Percentiles rank a stretch among this genome's conserved stretches.
phyloP scores from a whole-genome alignment of 2,888 invertebrate species.

The Leucoptera coffeella region DNA sequence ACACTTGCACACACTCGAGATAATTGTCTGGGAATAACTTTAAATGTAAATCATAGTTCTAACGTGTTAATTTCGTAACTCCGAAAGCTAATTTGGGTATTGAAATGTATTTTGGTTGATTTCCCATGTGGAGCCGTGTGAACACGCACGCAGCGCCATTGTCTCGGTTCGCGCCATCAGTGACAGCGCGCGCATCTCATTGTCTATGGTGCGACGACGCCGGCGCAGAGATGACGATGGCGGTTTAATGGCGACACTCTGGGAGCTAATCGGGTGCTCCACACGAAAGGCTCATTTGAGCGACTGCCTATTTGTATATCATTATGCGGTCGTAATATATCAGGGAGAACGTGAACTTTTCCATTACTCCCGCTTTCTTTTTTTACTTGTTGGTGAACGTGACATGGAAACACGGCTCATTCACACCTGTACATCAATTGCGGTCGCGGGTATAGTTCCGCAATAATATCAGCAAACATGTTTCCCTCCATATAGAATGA shows the following conservation, averaged over 20 bases:
- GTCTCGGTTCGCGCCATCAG: slow-evolving; percentile 24
- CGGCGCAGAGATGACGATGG: slow-evolving; percentile 13
- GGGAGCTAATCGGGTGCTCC: too few relatives aligned
- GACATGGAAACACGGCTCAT: too few relatives aligned
- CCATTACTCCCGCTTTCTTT: too few relatives aligned
- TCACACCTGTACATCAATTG: too few relatives aligned
- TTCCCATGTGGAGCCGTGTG: slow-evolving; percentile 35
- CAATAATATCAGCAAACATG: too few relatives aligned
- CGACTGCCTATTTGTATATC: too few relatives aligned
- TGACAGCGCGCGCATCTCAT: slow-evolving; percentile 10
- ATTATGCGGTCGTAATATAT: too few relatives aligned
- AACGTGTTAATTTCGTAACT: slow-evolving; percentile 43
- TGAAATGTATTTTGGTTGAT: slow-evolving; percentile 48
- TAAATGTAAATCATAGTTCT: slow-evolving; percentile 33
- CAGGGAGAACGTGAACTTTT: too few relatives aligned
- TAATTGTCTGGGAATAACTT: slow-evolving; percentile 27
- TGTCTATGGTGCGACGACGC: slow-evolving; percentile 15
- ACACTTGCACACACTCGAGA: slow-evolving; percentile 28
- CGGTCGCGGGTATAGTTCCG: too few relatives aligned
- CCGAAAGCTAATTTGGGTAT: slow-evolving; percentile 42
- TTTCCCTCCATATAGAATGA: too few relatives aligned
- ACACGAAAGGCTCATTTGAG: too few relatives aligned
- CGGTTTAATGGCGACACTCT: slow-evolving; percentile 23
- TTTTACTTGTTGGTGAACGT: too few relatives aligned
- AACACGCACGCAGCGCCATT: slow-evolving; percentile 21